Evolutionary conservation across 2,797 vertebrate species (phyloP), one percentile per base, ranked within the genome.

Genomic region (Diceros bicornis): DNA sequence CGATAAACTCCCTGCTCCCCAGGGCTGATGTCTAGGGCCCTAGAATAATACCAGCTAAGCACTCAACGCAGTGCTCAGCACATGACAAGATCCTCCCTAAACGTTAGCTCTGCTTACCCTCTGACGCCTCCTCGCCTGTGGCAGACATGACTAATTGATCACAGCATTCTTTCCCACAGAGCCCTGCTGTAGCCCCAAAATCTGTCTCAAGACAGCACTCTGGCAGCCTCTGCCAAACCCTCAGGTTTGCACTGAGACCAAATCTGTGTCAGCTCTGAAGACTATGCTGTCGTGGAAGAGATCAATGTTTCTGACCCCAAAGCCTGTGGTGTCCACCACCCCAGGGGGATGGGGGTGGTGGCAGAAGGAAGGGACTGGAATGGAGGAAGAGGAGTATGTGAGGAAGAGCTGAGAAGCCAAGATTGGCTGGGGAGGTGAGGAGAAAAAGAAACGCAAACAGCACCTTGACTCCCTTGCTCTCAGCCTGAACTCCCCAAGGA

Each of bases 331-430:
- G 34, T 62, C 25, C 25, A 41, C 25, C 57, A 29, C 57, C 68
- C 25, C 41, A 61, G 4, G 52, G 79, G 62, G n/a, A 77, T 41
- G 41, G 41, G 41, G 81, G 27, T 11, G 1, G 50, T 14, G 13
- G 21, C 4, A 29, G 18, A 37, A 25, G 37, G 16, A 14, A 3
- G 16, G 32, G 9, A 13, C 17, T 5, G 2, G 0, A 12, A 16
- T 20, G 8, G 17, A 75, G 14, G 9, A 18, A 68, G 6, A 79
- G 7, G 16, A 8, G n/a, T 8, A 0, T 7, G 1, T 3, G 20
- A 68, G n/a, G 17, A 44, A 59, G 71, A 41, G n/a, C 83, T 7
- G 6, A 62, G 89, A 74, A 72, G n/a, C 61, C 12, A 0, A 79
- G 55, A 57, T 0, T 23, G 12, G 44, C 5, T 20, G 12, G 57